Evolutionary conservation across 1,140 invertebrate genomes (phyloP).

Genomic region (Trachelipus rathkii): DNA sequence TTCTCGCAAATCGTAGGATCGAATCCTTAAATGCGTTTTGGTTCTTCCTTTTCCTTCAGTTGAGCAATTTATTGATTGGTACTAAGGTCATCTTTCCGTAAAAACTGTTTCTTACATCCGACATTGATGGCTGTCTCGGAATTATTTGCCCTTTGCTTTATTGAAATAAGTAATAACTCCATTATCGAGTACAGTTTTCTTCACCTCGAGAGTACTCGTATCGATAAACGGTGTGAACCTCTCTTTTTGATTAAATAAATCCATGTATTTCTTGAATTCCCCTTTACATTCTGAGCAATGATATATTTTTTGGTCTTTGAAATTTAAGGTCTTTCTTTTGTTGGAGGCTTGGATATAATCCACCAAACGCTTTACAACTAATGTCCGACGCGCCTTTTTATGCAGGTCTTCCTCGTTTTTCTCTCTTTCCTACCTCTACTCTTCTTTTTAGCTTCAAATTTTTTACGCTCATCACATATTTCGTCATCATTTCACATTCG

Average conservation of each 20-base stretch:
- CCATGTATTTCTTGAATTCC: slow-evolving; percentile 44
- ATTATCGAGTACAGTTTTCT: slow-evolving; percentile 43
- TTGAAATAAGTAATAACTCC: slow-evolving; percentile 45
- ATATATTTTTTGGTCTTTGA: slow-evolving; percentile 42
- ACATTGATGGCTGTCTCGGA: slow-evolving; percentile 40
- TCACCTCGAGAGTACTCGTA: slow-evolving; percentile 41
- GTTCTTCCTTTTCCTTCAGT: slow-evolving; percentile 42
- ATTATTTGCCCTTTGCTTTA: slow-evolving; percentile 44
- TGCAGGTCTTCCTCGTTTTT: slow-evolving; percentile 33
- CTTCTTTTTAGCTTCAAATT: slow-evolving; percentile 30
- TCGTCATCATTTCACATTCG: slow-evolving; percentile 37
- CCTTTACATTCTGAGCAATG: slow-evolving; percentile 41
- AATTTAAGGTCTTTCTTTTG: slow-evolving; percentile 32
- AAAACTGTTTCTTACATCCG: slow-evolving; percentile 42
- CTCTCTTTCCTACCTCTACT: slow-evolving; percentile 24
- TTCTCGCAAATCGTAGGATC: slow-evolving; percentile 44
- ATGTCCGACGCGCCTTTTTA: slow-evolving; percentile 37
- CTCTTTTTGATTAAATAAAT: slow-evolving; percentile 41
- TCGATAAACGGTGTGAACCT: slow-evolving; percentile 44
- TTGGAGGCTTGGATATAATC: slow-evolving; percentile 39
- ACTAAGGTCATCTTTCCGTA: slow-evolving; percentile 44
- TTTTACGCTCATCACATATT: slow-evolving; percentile 36
- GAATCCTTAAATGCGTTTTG: slow-evolving; percentile 45
- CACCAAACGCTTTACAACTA: slow-evolving; percentile 40
- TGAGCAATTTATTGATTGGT: slow-evolving; percentile 43